Evolutionary conservation across 1,140 invertebrate genomes (phyloP).

Genomic region (Chelonus insularis): DNA sequence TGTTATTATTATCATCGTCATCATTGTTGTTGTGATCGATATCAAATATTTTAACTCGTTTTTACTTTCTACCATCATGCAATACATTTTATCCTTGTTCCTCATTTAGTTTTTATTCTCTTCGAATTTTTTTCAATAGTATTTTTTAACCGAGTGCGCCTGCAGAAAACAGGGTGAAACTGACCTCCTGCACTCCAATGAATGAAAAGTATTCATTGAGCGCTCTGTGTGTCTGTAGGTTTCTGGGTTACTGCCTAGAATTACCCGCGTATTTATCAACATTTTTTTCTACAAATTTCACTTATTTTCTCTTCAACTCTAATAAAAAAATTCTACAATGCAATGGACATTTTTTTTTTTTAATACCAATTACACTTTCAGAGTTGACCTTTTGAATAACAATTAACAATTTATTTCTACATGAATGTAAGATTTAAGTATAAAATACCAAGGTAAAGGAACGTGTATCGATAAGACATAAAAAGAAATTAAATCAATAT

Average conservation of each 20-base stretch:
- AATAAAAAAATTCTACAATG: too few species aligned
- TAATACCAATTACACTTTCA: too few species aligned
- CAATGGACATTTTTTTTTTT: too few species aligned
- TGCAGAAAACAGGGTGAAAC: conserved; percentile 44
- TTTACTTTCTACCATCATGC: neutral
- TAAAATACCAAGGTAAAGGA: too few species aligned
- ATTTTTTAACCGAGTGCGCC: conserved; percentile 33
- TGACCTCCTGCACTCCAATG: conserved; percentile 50
- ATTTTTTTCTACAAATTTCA: neutral
- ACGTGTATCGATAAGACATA: too few species aligned
- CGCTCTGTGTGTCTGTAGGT: conserved; percentile 23
- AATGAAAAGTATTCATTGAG: conserved; percentile 51
- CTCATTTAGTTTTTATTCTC: neutral
- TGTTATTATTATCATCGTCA: neutral
- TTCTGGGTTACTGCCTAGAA: conserved; percentile 12
- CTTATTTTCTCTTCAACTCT: too few species aligned
- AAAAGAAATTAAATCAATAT: too few species aligned
- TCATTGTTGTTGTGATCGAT: neutral
- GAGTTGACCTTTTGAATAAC: too few species aligned
- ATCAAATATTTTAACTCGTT: conserved; percentile 1
- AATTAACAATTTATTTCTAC: too few species aligned
- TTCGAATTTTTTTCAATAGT: neutral
- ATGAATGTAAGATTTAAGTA: too few species aligned
- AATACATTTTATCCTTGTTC: neutral
- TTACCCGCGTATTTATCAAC: neutral